These are phyloP conservation scores for Ormyrus rosae DNA, from an alignment of 2,888 invertebrate genomes.

Conservation along the genomic window DNA sequence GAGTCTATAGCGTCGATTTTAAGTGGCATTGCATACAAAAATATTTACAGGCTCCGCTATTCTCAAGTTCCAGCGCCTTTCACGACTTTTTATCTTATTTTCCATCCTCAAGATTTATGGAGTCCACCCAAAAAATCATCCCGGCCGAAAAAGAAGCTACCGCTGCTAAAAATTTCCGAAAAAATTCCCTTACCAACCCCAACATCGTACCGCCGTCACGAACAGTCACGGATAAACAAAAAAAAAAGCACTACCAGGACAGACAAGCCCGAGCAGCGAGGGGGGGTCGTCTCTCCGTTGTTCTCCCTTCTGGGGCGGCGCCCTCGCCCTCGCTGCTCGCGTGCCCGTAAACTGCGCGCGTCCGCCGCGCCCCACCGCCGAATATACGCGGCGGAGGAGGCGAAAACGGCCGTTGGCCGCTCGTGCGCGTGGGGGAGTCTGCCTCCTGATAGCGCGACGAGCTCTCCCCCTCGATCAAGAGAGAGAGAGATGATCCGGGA, in stretches of 20 bases:
- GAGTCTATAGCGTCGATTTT: no score
- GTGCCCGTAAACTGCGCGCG: conserved; percentile 38
- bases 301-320: conserved; percentile 13
- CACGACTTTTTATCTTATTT: no score
- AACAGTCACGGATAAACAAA: background rate
- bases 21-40: no score
- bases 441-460: conserved; percentile 46
- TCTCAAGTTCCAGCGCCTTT: no score
- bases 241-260: background rate
- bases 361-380: conserved; percentile 15
- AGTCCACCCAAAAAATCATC: no score
- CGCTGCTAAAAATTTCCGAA: no score
- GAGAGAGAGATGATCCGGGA: background rate
- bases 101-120: no score
- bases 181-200: no score
- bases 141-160: no score
- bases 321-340: conserved; percentile 45
- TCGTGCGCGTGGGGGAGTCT: conserved; percentile 57
- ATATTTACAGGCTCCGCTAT: no score
- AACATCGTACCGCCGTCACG: no score
- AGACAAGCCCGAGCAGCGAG: background rate
- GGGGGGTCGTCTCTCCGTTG: conserved; percentile 29
- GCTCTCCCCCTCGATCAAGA: background rate
- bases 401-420: conserved; percentile 59
- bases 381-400: background rate